Percentiles rank a stretch among this genome's conserved stretches.
Evolutionary conservation across 1,140 invertebrate genomes (phyloP).

Genomic region (Polypedilum pembai): DNA sequence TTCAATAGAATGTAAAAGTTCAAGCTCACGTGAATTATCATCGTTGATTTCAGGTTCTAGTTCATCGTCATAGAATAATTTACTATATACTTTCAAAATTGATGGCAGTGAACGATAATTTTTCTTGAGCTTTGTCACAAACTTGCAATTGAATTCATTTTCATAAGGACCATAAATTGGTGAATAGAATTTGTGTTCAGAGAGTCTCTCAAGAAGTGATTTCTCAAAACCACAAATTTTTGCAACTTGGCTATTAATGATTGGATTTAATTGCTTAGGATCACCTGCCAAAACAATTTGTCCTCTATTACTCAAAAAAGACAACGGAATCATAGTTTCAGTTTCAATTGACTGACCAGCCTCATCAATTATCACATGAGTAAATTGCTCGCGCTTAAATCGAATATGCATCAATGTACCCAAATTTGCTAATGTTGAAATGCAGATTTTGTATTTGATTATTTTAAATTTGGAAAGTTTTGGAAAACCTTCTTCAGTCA

Average conservation of each 20-base stretch:
- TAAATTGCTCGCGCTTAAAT: conserved; percentile 68
- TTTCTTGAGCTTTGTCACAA: conserved; percentile 63
- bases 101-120: conserved; percentile 75
- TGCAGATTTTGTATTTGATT: conserved; percentile 65
- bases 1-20: conserved; percentile 32
- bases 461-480: conserved; percentile 50
- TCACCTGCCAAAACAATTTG: conserved; percentile 83
- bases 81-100: conserved; percentile 66
- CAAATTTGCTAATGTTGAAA: conserved; percentile 71
- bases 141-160: conserved; percentile 55
- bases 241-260: conserved; percentile 61
- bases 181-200: conserved; percentile 44
- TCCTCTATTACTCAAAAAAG: conserved; percentile 46
- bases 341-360: conserved; percentile 85
- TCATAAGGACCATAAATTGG: conserved; percentile 40
- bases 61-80: conserved; percentile 65
- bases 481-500: conserved; percentile 43
- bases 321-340: conserved; percentile 71
- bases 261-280: conserved; percentile 82
- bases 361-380: conserved; percentile 74
- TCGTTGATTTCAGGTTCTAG: conserved; percentile 39
- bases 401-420: conserved; percentile 60
- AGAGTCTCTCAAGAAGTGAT: conserved; percentile 64
- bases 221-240: conserved; percentile 54
- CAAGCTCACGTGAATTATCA: conserved; percentile 34